Evolutionary conservation across 2,888 invertebrate species (phyloP), one percentile per base, ranked within the genome.

Genomic region (Lypha dubia): DNA sequence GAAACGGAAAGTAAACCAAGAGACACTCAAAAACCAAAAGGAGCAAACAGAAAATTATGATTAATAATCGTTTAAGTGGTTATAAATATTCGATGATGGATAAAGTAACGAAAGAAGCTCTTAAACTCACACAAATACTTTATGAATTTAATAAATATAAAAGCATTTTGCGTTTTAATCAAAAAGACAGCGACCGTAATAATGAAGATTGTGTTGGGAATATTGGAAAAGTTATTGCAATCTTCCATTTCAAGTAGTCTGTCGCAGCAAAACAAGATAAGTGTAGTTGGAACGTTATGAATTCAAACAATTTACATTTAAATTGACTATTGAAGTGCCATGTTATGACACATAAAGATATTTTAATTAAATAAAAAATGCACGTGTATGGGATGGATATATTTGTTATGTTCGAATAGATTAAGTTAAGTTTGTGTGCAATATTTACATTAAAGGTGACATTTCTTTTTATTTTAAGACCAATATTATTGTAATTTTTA

Each of bases 141-240:
- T 71, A 56, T 63, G 20, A 65, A 63, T 79, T 79, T 79, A 79
- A 79, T 79, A 79, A 79, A 56, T 35, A 46, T 79, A 79, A 79
- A 79, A 79, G 71, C 63, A 53, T 63, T 79, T 79, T 63, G 35
- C 24, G 20, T 49, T 68, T 38, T n/a, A 3, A 62, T 51, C 35
- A 20, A 51, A 53, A 70, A 11, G 51, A 9, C 56, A 22, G n/a
- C 11, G n/a, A n/a, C n/a, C n/a, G 15, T 17, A 5, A 44, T n/a
- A 22, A 56, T 56, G 6, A 35, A 0, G 7, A n/a, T 53, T 76
- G 32, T 44, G 9, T 3, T 63, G 41, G 44, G 62, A 35, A 53
- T 51, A 35, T 62, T 24, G 20, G 32, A 51, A 49, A 28, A 38
- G 35, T 11, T 49, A 60, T 77, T 77, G 51, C 51, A 24, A 41